A percentile compares a stretch with the other conserved stretches of the same genome.
These are phyloP conservation scores for Tricholaema leucomelas DNA, from an alignment of 2,113 vertebrate genomes.

Conservation along the genomic window DNA sequence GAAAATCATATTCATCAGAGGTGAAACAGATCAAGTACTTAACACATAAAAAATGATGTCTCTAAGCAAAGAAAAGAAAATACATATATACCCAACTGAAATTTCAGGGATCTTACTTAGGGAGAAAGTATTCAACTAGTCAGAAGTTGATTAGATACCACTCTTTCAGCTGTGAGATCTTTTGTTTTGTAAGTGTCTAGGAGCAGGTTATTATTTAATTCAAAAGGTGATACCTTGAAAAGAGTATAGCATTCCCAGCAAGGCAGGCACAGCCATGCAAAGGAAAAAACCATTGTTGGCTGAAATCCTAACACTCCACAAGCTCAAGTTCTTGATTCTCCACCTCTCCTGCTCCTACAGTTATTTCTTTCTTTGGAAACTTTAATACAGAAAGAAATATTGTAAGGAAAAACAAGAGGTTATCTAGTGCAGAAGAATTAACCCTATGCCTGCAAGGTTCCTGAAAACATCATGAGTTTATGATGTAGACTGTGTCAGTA, in stretches of 20 bases:
- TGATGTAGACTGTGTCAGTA: background rate
- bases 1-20: constrained; percentile 11
- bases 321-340: background rate
- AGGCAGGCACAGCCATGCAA: background rate
- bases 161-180: background rate
- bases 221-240: background rate
- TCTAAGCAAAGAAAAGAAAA: constrained; percentile 10
- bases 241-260: background rate
- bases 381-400: background rate
- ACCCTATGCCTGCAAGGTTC: background rate
- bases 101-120: background rate
- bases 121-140: background rate
- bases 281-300: background rate
- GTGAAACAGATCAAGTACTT: constrained; percentile 29
- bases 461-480: background rate
- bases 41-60: background rate
- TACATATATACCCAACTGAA: background rate
- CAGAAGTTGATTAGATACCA: constrained; percentile 3
- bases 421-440: background rate
- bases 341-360: background rate
- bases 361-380: background rate
- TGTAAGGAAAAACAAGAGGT: background rate
- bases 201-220: background rate
- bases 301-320: background rate
- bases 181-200: background rate